A percentile compares a stretch with the other conserved stretches of the same genome.
Conservation (phyloP, 2,113 vertebrate genomes). For the Furnarius figulus region DNA sequence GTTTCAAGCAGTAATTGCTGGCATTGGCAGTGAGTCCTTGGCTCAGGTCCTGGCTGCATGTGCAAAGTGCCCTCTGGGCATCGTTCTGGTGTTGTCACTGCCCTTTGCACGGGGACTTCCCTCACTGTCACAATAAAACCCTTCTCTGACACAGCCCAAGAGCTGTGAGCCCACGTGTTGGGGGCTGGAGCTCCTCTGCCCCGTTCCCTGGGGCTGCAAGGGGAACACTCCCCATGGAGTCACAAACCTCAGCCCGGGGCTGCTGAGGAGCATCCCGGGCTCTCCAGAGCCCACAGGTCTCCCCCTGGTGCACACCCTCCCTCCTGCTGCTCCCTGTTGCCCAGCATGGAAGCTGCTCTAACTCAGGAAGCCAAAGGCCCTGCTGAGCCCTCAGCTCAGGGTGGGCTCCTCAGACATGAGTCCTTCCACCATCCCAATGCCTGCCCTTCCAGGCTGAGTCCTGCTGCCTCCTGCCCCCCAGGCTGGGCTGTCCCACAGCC, state of each 20-base stretch:
- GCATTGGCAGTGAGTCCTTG: background rate
- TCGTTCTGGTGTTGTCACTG: background rate
- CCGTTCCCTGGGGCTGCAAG: background rate
- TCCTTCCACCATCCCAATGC: background rate
- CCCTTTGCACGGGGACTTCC: background rate
- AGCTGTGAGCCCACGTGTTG: rapidly evolving
- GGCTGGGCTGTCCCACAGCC: background rate
- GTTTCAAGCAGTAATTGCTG: background rate
- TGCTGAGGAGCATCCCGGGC: background rate
- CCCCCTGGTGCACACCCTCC: background rate
- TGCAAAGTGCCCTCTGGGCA: background rate
- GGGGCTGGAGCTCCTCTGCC: background rate
- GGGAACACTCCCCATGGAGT: rapidly evolving
- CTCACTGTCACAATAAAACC: background rate
- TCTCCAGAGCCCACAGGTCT: background rate
- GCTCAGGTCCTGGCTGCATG: background rate
- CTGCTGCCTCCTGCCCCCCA: background rate
- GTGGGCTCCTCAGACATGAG: rapidly evolving
- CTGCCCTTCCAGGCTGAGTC: background rate
- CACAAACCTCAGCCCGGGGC: rapidly evolving
- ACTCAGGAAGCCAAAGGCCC: rapidly evolving
- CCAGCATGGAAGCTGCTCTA: background rate
- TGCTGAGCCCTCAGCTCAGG: background rate
- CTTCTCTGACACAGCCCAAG: background rate
- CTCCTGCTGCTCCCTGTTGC: background rate